Percentiles rank a stretch among this genome's conserved stretches.
These are phyloP conservation scores for Physeter macrocephalus DNA, from an alignment of 2,113 vertebrate genomes.

Conservation along the genomic window DNA sequence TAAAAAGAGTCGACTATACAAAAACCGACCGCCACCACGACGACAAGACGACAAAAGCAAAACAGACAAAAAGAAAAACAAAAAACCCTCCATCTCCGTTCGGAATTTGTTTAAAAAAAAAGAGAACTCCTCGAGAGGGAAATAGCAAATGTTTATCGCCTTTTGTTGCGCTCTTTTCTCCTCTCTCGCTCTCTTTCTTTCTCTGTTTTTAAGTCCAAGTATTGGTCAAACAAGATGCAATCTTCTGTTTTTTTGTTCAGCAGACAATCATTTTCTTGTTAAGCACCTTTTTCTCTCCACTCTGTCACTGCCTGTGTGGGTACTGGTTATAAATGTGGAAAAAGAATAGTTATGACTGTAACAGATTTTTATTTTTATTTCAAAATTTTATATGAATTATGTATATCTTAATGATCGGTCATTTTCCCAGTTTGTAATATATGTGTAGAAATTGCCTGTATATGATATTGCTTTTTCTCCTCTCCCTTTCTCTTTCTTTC, in stretches of 20 bases:
- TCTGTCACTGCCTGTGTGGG: conserved; percentile 99
- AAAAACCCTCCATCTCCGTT: conserved; percentile 74
- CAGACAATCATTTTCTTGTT: conserved; percentile 99
- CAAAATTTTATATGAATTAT: conserved; percentile 99
- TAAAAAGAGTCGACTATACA: conserved; percentile 63
- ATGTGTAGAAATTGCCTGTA: conserved; percentile 99
- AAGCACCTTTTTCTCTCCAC: conserved; percentile 99
- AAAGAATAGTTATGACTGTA: conserved; percentile 99
- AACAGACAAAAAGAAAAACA: conserved; percentile 73
- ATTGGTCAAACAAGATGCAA: conserved; percentile 92
- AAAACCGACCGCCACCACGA: conserved; percentile 44
- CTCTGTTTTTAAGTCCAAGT: conserved; percentile 84
- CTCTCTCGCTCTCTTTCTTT: conserved; percentile 57
- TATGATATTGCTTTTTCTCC: conserved; percentile 93
- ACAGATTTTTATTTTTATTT: conserved; percentile 99
- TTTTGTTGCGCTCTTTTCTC: conserved; percentile 78
- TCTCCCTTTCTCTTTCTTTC: conserved; percentile 63
- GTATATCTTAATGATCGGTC: conserved; percentile 99
- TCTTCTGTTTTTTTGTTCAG: conserved; percentile 91
- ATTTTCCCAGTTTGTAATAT: conserved; percentile 99
- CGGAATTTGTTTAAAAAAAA: conserved; percentile 85
- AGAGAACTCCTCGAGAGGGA: conserved; percentile 93
- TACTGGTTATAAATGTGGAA: conserved; percentile 98
- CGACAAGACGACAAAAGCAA: conserved; percentile 75
- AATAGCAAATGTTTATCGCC: conserved; percentile 89